These are phyloP conservation scores for Sparus aurata DNA, from an alignment of 2,797 vertebrate genomes.

Conservation along the genomic window DNA sequence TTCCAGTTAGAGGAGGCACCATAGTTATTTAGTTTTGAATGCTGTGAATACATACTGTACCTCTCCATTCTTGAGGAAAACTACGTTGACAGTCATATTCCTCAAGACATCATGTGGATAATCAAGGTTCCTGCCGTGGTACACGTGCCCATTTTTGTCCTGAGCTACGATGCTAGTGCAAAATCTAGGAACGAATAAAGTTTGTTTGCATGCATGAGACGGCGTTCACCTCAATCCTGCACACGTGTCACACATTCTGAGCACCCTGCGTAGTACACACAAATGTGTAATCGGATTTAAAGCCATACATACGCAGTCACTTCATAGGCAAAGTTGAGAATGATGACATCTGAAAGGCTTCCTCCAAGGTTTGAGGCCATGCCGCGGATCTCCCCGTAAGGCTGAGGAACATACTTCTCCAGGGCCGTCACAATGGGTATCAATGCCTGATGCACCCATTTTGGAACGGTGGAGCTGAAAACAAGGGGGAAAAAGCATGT, in stretches of 20 bases:
- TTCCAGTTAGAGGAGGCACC: neutral
- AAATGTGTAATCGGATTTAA: neutral
- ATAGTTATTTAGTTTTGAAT: neutral
- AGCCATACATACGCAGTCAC: slow-evolving; percentile 88
- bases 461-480: slow-evolving; percentile 87
- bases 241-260: neutral
- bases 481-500: neutral
- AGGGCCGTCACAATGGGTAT: slow-evolving; percentile 77
- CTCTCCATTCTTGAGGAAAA: slow-evolving; percentile 89
- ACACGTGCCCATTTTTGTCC: slow-evolving; percentile 89
- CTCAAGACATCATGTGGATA: slow-evolving; percentile 87
- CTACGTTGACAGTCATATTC: slow-evolving; percentile 89
- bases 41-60: slow-evolving; percentile 81
- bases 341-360: slow-evolving; percentile 85
- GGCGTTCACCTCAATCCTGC: neutral
- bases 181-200: slow-evolving; percentile 83
- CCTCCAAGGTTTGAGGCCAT: slow-evolving; percentile 80
- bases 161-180: slow-evolving; percentile 95
- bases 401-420: slow-evolving; percentile 86
- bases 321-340: slow-evolving; percentile 95
- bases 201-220: slow-evolving; percentile 1
- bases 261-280: neutral
- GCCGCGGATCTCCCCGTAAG: slow-evolving; percentile 91
- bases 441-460: slow-evolving; percentile 89
- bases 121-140: slow-evolving; percentile 95